Evolutionary conservation across 2,888 invertebrate species (phyloP), one percentile per base, ranked within the genome.

Genomic region (Branchellion lobata): DNA sequence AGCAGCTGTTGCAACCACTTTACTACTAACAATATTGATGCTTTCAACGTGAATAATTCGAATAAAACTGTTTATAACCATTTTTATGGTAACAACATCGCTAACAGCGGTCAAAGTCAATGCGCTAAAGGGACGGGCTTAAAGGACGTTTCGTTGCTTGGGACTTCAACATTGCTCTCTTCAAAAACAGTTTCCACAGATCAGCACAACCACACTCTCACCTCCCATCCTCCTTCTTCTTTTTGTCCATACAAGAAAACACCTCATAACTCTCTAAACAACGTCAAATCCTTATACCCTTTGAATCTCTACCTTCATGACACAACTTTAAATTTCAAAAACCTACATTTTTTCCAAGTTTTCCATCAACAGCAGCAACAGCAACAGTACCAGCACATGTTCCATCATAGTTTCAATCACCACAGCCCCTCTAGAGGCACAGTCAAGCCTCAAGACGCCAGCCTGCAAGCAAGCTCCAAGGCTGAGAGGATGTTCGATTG

Each of bases 401-500:
- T 40, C 40, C 40, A 40, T 14, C 40, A 40, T 14, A 8, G 8
- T 8, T 14, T 14, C 5, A 8, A 40, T 14, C 40, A 40, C 40
- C 40, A 24, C n/a, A 57, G n/a, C 24, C 8, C 21, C 21, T 57
- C 61, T n/a, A 57, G 3, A 18, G n/a, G n/a, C 61, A 18, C 3
- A 5, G 24, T 5, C 61, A 57, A 57, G 21, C 61, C 40, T 14
- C 40, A 40, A 40, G 40, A 57, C 8, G n/a, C 5, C 21, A 57
- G 11, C 21, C 61, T 24, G 3, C 61, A 3, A 14, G 5, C 21
- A n/a, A n/a, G 11, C 8, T 57, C n/a, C 5, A 57, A 57, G 21
- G 21, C 24, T 57, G 86, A 87, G 81, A 84, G 85, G 53, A 84
- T 82, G 36, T 87, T 86, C 81, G 84, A 96, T 94, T 97, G 97